Conservation (phyloP, 2,797 vertebrate species). For the Aselliscus stoliczkanus region DNA sequence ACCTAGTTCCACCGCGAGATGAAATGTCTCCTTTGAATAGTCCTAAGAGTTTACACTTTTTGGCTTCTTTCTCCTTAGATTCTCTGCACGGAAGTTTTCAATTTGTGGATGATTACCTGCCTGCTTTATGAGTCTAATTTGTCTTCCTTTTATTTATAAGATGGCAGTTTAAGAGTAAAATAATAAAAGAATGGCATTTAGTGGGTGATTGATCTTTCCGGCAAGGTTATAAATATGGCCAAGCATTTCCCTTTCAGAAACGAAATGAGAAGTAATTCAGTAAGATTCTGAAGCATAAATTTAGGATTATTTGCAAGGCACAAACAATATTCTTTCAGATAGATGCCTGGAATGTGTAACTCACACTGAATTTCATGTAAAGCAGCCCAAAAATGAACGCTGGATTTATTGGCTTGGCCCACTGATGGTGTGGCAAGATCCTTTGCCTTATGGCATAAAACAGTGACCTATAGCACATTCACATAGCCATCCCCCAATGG, state of each 20-base stretch:
- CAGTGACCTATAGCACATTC: too few relatives aligned
- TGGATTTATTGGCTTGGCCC: neutral
- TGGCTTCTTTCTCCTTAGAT: neutral
- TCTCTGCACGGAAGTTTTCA: neutral
- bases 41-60: too few relatives aligned
- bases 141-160: conserved; percentile 23
- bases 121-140: neutral
- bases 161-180: neutral
- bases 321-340: neutral
- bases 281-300: neutral
- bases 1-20: fast-evolving
- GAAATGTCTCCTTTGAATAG: neutral
- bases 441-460: neutral
- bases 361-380: neutral
- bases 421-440: neutral
- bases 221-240: neutral
- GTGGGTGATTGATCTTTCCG: neutral
- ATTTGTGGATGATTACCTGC: neutral
- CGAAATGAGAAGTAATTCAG: neutral
- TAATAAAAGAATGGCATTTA: conserved; percentile 20
- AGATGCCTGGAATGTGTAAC: neutral
- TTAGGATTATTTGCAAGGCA: neutral
- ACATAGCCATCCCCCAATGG: neutral
- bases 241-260: neutral
- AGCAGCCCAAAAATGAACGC: neutral